These are phyloP conservation scores for Colletes latitarsis DNA, from an alignment of 1,140 invertebrate genomes.

Conservation along the genomic window DNA sequence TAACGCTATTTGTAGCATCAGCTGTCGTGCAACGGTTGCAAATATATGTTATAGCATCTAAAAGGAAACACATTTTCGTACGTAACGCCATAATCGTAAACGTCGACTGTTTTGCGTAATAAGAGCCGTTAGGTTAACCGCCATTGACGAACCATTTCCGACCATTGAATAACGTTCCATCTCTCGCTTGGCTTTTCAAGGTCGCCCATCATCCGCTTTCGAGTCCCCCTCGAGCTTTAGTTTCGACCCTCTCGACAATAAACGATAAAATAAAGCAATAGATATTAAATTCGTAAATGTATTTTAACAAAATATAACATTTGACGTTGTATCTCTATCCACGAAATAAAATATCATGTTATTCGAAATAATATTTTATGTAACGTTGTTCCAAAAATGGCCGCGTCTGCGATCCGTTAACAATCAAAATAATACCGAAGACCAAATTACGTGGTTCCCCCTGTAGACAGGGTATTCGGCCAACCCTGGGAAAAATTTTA, in stretches of 20 bases:
- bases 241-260: not conserved
- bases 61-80: conserved; percentile 42
- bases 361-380: too few species aligned
- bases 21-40: not conserved
- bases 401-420: too few species aligned
- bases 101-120: conserved; percentile 42
- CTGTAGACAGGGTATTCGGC: too few species aligned
- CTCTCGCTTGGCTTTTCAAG: conserved; percentile 29
- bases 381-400: too few species aligned
- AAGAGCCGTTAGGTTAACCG: conserved; percentile 44
- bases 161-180: conserved; percentile 43
- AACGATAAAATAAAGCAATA: not conserved
- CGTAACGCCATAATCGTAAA: conserved; percentile 38
- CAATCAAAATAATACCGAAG: too few species aligned
- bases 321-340: too few species aligned
- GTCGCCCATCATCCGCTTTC: conserved; percentile 25
- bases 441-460: too few species aligned
- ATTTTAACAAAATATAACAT: too few species aligned
- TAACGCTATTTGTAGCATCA: not conserved
- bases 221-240: not conserved
- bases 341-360: too few species aligned
- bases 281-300: too few species aligned
- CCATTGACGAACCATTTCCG: conserved; percentile 56
- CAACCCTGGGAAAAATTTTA: too few species aligned
- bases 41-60: not conserved